Conservation (phyloP, 2,888 invertebrate species). For the Apoderus coryli region DNA sequence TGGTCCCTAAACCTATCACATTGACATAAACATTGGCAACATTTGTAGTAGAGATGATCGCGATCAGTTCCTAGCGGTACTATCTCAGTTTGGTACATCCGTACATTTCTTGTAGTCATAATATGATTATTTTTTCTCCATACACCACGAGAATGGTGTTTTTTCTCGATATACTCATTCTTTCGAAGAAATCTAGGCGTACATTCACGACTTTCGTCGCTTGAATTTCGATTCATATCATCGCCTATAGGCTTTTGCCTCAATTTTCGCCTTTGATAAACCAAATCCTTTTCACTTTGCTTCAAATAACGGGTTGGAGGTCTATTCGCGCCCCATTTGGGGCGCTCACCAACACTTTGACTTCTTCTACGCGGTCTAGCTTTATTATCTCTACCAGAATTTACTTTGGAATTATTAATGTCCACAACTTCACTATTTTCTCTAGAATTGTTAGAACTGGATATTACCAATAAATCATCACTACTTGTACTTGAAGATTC, state of each 20-base stretch:
- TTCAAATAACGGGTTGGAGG: conserved; percentile 74
- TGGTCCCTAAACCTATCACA: conserved; percentile 27
- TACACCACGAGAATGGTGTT: conserved; percentile 27
- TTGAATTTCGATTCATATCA: conserved; percentile 39
- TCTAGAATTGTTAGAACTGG: conserved; percentile 37
- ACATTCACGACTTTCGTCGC: conserved; percentile 46
- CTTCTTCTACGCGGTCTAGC: conserved; percentile 40
- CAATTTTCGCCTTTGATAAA: conserved; percentile 58
- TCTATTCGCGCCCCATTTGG: conserved; percentile 62
- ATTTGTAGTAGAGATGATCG: conserved; percentile 27
- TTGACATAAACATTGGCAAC: conserved; percentile 26
- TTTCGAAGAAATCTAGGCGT: conserved; percentile 37
- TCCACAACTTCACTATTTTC: conserved; percentile 33
- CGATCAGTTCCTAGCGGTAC: conserved; percentile 40
- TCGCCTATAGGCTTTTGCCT: conserved; percentile 47
- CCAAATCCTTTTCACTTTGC: conserved; percentile 81
- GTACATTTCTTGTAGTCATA: conserved; percentile 32
- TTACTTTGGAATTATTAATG: too few relatives aligned
- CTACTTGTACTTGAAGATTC: conserved; percentile 31
- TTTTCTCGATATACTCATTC: conserved; percentile 33
- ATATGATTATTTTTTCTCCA: conserved; percentile 35
- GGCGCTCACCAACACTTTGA: conserved; percentile 47
- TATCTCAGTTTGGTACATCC: conserved; percentile 34
- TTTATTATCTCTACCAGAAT: conserved; percentile 35
- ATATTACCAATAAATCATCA: conserved; percentile 26